Percentiles rank a stretch among this genome's conserved stretches.
Evolutionary conservation across 23 tunicate species (phyloP).

Genomic region (Ascidia mentula): DNA sequence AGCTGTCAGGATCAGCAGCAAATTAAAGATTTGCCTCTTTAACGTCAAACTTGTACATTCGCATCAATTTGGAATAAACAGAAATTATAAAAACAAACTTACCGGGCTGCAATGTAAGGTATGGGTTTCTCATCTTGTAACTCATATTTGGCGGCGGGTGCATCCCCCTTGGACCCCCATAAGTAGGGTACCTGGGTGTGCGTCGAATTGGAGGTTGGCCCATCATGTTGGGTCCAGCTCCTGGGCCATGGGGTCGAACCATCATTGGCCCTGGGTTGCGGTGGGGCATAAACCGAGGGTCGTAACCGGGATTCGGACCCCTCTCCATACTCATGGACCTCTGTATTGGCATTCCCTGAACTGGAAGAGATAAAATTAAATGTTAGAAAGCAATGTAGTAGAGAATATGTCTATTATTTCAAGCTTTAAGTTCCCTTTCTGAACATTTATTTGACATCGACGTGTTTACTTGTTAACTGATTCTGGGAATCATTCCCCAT

Average conservation of each 20-base stretch:
- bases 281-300: background rate
- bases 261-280: background rate
- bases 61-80: too few relatives aligned
- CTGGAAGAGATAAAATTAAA: background rate
- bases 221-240: slow-evolving; percentile 1
- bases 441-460: too few relatives aligned
- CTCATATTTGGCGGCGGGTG: slow-evolving; percentile 33
- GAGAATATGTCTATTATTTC: too few relatives aligned
- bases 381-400: too few relatives aligned
- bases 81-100: too few relatives aligned
- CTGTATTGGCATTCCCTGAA: slow-evolving; percentile 12
- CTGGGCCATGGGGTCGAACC: background rate
- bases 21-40: too few relatives aligned
- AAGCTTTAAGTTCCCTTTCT: too few relatives aligned
- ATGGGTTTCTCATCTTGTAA: slow-evolving; percentile 1
- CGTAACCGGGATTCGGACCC: slow-evolving; percentile 22
- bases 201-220: background rate
- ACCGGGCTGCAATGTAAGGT: background rate
- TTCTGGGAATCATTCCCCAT: too few relatives aligned
- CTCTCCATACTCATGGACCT: slow-evolving; percentile 55
- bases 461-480: too few relatives aligned
- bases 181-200: background rate
- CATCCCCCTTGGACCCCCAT: slow-evolving; percentile 16
- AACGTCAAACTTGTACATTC: too few relatives aligned
- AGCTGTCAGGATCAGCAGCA: too few relatives aligned